Base-by-base conservation (phyloP, 2,113 vertebrate species). In the Chloroceryle aenea region DNA sequence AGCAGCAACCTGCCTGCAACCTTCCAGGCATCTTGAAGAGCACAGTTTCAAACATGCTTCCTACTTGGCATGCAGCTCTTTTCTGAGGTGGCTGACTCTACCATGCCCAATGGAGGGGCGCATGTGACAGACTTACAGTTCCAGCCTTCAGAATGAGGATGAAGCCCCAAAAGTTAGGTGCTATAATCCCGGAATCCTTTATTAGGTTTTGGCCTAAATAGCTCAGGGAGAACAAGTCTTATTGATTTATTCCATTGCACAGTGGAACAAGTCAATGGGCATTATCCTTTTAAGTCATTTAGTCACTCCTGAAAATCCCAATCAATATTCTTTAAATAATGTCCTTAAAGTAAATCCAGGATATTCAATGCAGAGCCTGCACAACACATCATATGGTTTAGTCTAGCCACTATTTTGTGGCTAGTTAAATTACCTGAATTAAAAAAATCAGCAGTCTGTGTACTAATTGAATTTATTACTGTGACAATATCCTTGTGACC, bases 231-330 rank as follows among this genome's bases (percentile, higher is more conserved):
- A 93, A 29, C 16, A 82, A 95, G 40, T 11, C 23, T 71, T 77
- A 94, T 48, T 64, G 86, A 97, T 81, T 90, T 67, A 86, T 90
- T 89, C 76, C 45, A 21, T 88, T 59, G 64, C 82, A 93, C 79
- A 67, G 32, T 59, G 43, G 72, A 90, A 59, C 7, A 63, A 81
- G 85, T 78, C 87, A 79, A 56, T 78, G 85, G 52, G 52, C 91
- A 40, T 93, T 90, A 93, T 93, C 92, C 56, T 88, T 90, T 80
- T 61, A 95, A 95, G 68, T 75, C 68, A 92, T 95, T 95, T 88
- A 84, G 19, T 42, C 34, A 80, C 14, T 27, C n/a, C 64, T 87
- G 79, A 93, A 96, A 93, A 90, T 81, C 56, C n/a, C 40, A 45
- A 86, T 97, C 86, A 0, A 90, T 87, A 75, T 30, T 71, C 42